A percentile compares a stretch with the other conserved stretches of the same genome.
Evolutionary conservation across 2,888 invertebrate species (phyloP).

Genomic region (Drosophila recens): DNA sequence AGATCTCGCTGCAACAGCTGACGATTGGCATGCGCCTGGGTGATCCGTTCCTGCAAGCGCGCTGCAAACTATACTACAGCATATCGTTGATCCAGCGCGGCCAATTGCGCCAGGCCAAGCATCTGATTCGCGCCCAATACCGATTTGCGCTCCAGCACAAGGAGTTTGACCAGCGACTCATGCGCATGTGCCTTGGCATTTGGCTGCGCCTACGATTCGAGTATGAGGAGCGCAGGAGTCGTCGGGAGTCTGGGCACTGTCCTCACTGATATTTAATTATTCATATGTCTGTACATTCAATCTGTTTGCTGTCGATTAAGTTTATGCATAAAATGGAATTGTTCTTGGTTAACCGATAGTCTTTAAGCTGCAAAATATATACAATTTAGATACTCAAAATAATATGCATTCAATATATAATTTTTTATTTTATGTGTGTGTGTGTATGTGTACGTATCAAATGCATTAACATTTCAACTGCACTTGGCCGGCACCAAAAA

Average conservation of each 20-base stretch:
- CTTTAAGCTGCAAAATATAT: constrained; percentile 13
- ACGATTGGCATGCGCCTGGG: constrained; percentile 92
- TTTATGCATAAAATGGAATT: constrained; percentile 8
- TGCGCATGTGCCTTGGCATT: constrained; percentile 94
- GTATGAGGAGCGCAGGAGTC: constrained; percentile 62
- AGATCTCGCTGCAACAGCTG: constrained; percentile 94
- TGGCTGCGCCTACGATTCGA: constrained; percentile 91
- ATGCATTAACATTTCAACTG: constrained; percentile 44
- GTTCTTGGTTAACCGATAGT: not conserved
- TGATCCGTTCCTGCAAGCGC: constrained; percentile 92
- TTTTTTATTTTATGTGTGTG: constrained; percentile 34
- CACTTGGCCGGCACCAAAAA: constrained; percentile 42
- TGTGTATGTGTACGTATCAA: constrained; percentile 54
- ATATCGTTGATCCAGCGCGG: constrained; percentile 95
- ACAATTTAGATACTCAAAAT: constrained; percentile 10
- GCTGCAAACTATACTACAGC: constrained; percentile 94
- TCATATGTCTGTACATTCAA: not conserved
- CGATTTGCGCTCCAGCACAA: constrained; percentile 83
- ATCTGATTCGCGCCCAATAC: constrained; percentile 88
- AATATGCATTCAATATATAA: constrained; percentile 53
- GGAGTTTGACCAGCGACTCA: constrained; percentile 87
- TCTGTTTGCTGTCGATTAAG: constrained; percentile 8
- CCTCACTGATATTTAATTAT: constrained; percentile 5
- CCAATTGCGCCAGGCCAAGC: constrained; percentile 87
- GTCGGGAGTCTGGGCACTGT: constrained; percentile 9